phyloP scores from a whole-genome alignment of 1,140 invertebrate genomes.

The Dolichoris vasculosae region DNA sequence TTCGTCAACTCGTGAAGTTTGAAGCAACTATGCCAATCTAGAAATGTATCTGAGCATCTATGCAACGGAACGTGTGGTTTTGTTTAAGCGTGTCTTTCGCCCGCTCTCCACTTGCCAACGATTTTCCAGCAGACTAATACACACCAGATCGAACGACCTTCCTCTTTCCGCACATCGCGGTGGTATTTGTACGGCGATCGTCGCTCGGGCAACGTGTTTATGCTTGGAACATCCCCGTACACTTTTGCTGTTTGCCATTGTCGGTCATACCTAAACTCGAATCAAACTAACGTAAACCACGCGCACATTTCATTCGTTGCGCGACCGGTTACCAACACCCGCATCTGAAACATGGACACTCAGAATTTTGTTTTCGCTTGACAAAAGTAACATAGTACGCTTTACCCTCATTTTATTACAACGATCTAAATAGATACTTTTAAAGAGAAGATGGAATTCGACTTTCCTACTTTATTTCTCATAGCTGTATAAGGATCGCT shows the following conservation, averaged over 20 bases:
- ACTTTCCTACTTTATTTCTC: too few relatives aligned
- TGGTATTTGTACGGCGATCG: constrained; percentile 13
- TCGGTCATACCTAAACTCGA: neutral
- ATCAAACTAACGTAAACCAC: neutral
- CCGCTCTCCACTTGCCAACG: neutral
- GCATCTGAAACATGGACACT: neutral
- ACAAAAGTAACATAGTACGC: too few relatives aligned
- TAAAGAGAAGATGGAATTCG: neutral
- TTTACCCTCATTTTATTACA: neutral
- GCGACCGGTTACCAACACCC: neutral
- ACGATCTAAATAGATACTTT: neutral
- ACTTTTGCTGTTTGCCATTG: neutral
- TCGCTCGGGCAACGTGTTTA: neutral
- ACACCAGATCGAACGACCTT: neutral
- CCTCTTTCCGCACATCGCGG: neutral
- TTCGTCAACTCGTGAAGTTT: neutral
- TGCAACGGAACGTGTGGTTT: neutral
- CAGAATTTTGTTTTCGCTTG: neutral
- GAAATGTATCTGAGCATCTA: neutral
- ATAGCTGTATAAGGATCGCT: too few relatives aligned
- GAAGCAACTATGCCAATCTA: neutral
- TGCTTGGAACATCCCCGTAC: neutral
- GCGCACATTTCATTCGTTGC: neutral
- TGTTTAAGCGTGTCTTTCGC: neutral
- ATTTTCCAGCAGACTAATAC: neutral